Base-by-base conservation (phyloP, 2,113 vertebrate species). In the Apistogramma diplotaenia region DNA sequence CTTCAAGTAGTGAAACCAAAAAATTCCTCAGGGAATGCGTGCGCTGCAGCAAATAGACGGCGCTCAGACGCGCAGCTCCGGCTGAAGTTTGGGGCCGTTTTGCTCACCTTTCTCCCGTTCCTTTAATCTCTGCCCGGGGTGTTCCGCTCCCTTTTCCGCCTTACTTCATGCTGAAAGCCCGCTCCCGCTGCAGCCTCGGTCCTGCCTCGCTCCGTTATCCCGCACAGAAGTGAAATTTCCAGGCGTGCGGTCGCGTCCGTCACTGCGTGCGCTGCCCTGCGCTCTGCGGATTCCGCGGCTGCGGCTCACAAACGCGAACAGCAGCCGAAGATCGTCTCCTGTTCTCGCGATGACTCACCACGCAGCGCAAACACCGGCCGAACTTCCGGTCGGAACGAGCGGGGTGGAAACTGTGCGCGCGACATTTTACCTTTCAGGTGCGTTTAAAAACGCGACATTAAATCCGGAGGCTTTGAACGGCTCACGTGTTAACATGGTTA, bases 21-120 rank as follows among this genome's bases (percentile, higher is more conserved):
- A 1, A 29, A 70, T 13, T 70, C 65, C 29, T 5, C n/a, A 3
- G 6, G 19, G 46, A 80, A 12, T 3, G 54, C 11, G 74, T 16
- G 12, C 0, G 1, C 5, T 61, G 57, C 90, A 88, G 85, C 1
- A 60, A 6, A 27, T 90, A 93, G 87, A 83, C 88, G 82, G n/a
- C 76, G 77, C 57, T 82, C 51, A 31, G 11, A 75, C 25, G 67
- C 67, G 79, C 79, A 61, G 85, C 33, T 35, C 40, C 58, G 53
- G 88, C 18, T 23, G n/a, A 89, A 89, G 40, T 90, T 90, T 51
- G 0, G 58, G 16, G n/a, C 49, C 29, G 43, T 57, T 81, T 25
- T 27, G 70, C 43, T 89, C 33, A 91, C 89, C 88, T 92, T 60
- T 74, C 37, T 25, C 3, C 12, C 4, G 65, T 49, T 25, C 27